A percentile compares a stretch with the other conserved stretches of the same genome.
These are phyloP conservation scores for Meriones unguiculatus DNA, from an alignment of 2,113 vertebrate species.

Conservation along the genomic window DNA sequence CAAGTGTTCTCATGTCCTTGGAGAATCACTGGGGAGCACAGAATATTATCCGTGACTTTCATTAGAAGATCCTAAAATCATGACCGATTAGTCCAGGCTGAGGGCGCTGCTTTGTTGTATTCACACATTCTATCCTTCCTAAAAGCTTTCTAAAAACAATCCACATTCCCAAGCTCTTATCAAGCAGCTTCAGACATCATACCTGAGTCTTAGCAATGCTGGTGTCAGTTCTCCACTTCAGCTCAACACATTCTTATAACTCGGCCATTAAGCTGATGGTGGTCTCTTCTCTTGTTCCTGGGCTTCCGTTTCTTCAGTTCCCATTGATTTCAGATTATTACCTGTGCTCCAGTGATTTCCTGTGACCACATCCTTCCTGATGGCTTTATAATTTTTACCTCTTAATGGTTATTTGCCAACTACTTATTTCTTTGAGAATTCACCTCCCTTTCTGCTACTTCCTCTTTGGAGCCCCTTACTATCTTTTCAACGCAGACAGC, in stretches of 20 bases:
- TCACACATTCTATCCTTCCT: not conserved
- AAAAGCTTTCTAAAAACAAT: not conserved
- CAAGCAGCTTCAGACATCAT: not conserved
- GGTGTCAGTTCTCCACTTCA: not conserved
- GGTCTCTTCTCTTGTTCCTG: not conserved
- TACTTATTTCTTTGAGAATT: constrained; percentile 15
- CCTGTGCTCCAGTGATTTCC: constrained; percentile 33
- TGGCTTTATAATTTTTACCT: constrained; percentile 24
- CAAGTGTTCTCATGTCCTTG: not conserved
- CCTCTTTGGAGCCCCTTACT: not conserved
- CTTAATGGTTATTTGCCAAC: not conserved
- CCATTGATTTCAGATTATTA: constrained; percentile 48
- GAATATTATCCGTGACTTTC: not conserved
- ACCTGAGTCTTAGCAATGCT: not conserved
- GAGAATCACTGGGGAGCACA: not conserved
- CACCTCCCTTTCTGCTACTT: not conserved
- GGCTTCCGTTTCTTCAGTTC: constrained; percentile 23
- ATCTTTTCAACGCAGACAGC: not conserved
- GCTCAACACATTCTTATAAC: not conserved
- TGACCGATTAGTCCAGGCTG: not conserved
- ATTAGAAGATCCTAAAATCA: not conserved
- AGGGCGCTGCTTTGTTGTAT: not conserved
- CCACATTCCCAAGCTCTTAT: not conserved
- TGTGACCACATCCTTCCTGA: not conserved
- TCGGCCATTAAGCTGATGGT: not conserved